These are phyloP conservation scores for Acrobasis repandana DNA, from an alignment of 2,888 invertebrate genomes.

Conservation along the genomic window DNA sequence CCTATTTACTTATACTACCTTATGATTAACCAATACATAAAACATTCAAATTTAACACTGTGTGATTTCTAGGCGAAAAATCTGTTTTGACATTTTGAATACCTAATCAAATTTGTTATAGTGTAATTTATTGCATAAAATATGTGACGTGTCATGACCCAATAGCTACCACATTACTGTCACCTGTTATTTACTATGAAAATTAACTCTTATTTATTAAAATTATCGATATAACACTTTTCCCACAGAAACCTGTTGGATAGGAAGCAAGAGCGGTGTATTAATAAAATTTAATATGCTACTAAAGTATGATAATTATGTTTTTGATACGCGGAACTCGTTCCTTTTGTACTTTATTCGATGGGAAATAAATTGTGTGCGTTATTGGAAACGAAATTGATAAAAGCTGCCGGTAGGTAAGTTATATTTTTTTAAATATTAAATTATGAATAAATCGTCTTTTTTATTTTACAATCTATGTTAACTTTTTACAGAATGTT, in stretches of 20 bases:
- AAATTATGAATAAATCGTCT: too few species aligned
- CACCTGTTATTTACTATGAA: constrained; percentile 16
- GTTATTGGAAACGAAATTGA: constrained; percentile 7
- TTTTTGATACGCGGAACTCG: neutral
- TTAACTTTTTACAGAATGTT: too few species aligned
- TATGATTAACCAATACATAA: neutral
- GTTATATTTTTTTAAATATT: too few species aligned
- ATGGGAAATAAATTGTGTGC: constrained; percentile 1
- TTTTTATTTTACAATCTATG: too few species aligned
- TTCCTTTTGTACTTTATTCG: neutral
- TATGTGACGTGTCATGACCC: neutral
- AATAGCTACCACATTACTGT: constrained; percentile 4
- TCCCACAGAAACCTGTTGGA: constrained; percentile 11
- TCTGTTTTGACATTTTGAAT: neutral
- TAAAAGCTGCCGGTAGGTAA: neutral
- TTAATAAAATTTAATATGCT: constrained; percentile 17
- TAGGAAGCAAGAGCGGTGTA: neutral
- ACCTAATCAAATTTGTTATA: constrained; percentile 1
- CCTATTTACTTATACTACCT: too few species aligned
- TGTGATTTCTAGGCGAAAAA: neutral
- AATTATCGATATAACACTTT: constrained; percentile 16
- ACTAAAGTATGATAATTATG: constrained; percentile 8
- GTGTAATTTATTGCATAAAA: neutral
- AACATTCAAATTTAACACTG: neutral
- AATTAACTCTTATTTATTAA: constrained; percentile 12